A percentile compares a stretch with the other conserved stretches of the same genome.
phyloP scores from a whole-genome alignment of 2,797 vertebrate species.

The Lerista edwardsae region DNA sequence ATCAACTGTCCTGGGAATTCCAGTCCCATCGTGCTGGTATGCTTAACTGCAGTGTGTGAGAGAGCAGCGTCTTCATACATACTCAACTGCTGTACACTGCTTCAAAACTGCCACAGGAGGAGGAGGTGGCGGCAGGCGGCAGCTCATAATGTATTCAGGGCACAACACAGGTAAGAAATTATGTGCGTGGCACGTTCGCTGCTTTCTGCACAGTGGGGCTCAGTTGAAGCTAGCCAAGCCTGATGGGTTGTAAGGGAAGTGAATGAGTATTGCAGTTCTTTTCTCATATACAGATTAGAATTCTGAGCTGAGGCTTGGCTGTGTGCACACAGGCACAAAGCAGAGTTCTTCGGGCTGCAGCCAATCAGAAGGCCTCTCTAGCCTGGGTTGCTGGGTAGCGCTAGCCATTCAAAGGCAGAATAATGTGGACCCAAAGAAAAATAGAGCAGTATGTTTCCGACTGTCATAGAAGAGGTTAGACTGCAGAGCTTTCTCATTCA shows the following conservation, averaged over 20 bases:
- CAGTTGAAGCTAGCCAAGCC: not conserved
- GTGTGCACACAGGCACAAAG: conserved; percentile 37
- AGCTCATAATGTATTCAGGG: conserved; percentile 34
- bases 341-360: conserved; percentile 43
- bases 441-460: conserved; percentile 38
- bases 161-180: not conserved
- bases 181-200: not conserved
- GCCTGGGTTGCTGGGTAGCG: conserved; percentile 69
- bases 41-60: not conserved
- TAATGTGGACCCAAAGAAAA: conserved; percentile 54
- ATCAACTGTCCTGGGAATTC: not conserved
- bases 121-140: not conserved
- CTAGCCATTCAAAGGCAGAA: conserved; percentile 56
- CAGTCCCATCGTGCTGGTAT: accelerated
- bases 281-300: conserved; percentile 57
- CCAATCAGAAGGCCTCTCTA: conserved; percentile 51
- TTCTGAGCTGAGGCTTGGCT: conserved; percentile 47
- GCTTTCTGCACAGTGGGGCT: not conserved
- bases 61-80: not conserved
- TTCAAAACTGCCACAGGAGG: conserved; percentile 16
- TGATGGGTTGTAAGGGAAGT: conserved; percentile 23
- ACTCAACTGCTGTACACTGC: not conserved
- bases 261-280: conserved; percentile 37
- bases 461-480: conserved; percentile 54
- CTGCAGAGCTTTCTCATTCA: conserved; percentile 44